These are phyloP conservation scores for Halichoeres trimaculatus DNA, from an alignment of 2,113 vertebrate genomes.

Conservation along the genomic window DNA sequence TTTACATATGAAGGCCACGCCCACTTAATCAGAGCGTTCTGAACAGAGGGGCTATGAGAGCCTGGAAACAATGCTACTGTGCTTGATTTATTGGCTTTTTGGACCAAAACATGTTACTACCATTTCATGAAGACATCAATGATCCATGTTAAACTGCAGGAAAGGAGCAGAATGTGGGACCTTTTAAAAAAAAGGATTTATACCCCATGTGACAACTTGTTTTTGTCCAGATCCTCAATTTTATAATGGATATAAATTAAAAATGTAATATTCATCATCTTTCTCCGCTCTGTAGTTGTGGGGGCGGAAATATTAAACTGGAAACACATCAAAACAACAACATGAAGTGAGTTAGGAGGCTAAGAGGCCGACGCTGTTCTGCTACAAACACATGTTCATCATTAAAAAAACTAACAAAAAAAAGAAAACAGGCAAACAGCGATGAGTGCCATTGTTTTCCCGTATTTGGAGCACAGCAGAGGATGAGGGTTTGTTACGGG, in stretches of 20 bases:
- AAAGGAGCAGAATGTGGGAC: too few species aligned
- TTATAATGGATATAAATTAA: neutral
- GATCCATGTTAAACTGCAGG: too few species aligned
- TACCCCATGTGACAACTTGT: neutral
- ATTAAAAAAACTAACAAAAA: too few species aligned
- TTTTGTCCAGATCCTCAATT: neutral
- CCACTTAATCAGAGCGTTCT: too few species aligned
- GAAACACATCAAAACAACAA: neutral
- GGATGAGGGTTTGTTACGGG: neutral
- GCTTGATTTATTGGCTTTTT: too few species aligned
- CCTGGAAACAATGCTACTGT: too few species aligned
- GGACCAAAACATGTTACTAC: too few species aligned
- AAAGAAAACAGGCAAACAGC: neutral
- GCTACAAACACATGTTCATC: neutral
- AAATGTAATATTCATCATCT: neutral
- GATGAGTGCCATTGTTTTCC: neutral
- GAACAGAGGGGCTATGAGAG: too few species aligned
- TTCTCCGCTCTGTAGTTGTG: neutral
- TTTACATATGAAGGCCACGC: too few species aligned
- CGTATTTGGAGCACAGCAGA: neutral
- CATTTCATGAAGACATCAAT: too few species aligned
- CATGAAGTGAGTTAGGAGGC: slow-evolving; percentile 1
- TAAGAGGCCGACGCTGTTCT: neutral
- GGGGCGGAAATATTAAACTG: neutral
- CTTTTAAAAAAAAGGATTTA: too few species aligned